Evolutionary conservation across 1,140 invertebrate species (phyloP).

Genomic region (Papilio helenus): DNA sequence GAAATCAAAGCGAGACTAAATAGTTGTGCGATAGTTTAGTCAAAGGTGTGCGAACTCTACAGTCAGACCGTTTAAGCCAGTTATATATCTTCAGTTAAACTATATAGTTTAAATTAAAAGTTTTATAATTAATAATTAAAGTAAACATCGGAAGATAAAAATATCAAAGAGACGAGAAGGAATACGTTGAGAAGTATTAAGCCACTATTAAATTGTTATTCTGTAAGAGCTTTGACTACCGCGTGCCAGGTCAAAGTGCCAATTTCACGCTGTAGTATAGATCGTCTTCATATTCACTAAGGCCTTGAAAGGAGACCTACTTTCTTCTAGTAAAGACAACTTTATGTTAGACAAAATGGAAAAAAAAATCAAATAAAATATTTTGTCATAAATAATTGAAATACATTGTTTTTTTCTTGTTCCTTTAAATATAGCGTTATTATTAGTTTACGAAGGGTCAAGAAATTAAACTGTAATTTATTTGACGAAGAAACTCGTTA

Average conservation of each 20-base stretch:
- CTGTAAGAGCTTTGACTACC: not conserved
- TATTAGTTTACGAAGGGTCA: not conserved
- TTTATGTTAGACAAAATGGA: not conserved
- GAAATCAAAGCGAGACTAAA: too few species aligned
- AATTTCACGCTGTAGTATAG: not conserved
- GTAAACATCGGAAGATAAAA: not conserved
- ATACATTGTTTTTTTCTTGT: not conserved
- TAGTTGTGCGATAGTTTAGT: too few species aligned
- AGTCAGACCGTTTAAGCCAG: too few species aligned
- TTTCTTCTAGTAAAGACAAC: not conserved
- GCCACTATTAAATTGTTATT: not conserved
- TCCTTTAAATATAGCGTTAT: not conserved
- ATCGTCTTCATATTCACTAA: not conserved
- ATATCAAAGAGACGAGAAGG: not conserved
- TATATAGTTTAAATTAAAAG: too few species aligned
- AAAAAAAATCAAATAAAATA: too few species aligned
- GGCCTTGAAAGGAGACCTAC: not conserved
- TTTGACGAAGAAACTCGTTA: constrained; percentile 10
- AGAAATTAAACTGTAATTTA: not conserved
- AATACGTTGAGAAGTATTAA: not conserved
- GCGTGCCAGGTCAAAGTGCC: not conserved
- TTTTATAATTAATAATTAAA: too few species aligned
- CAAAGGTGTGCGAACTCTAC: too few species aligned
- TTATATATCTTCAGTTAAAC: too few species aligned
- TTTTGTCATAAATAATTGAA: too few species aligned